Evolutionary conservation across 2,888 invertebrate genomes (phyloP), one percentile per base, ranked within the genome.

Genomic region (Acronicta leporina): DNA sequence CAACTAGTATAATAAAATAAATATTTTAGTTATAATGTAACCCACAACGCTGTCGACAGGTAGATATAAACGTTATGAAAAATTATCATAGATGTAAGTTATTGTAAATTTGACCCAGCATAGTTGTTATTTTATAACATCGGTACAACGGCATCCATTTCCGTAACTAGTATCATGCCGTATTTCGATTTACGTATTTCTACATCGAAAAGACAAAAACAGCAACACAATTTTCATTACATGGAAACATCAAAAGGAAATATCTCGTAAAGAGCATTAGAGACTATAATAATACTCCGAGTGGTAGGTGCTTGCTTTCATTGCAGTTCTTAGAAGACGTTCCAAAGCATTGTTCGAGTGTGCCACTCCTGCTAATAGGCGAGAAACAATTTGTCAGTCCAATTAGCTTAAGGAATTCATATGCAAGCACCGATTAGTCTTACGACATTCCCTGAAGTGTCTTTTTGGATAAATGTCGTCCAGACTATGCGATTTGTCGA

Each of bases 381-480:
- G 49, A 66, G 57, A 55, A 54, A 58, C 65, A 72, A 87, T 86
- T 82, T 76, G 80, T 83, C 81, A 80, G 73, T 66, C 80, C 84
- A 87, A 87, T 87, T 87, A 87, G 84, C 77, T 66, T 63, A 58
- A 75, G 83, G 81, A 84, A 86, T 86, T 77, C 79, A 77, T 82
- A 80, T 66, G 74, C 72, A 65, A 67, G 66, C 74, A 70, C 50
- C 77, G 68, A 85, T 85, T 83, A 77, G 80, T 84, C 79, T 68
- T 48, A 33, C 49, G 61, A 55, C 53, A 60, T 70, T 71, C 62
- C 66, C 58, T 71, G 64, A 66, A 67, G 63, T 65, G 71, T 77
- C 72, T 72, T 79, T 78, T 71, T 73, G 63, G 66, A 56, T 54
- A 46, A n/a, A 38, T 33, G 68, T 68, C 67, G 53, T 43, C 33